phyloP scores from a whole-genome alignment of 2,888 invertebrate genomes.

The Rugalucina vietnamica region DNA sequence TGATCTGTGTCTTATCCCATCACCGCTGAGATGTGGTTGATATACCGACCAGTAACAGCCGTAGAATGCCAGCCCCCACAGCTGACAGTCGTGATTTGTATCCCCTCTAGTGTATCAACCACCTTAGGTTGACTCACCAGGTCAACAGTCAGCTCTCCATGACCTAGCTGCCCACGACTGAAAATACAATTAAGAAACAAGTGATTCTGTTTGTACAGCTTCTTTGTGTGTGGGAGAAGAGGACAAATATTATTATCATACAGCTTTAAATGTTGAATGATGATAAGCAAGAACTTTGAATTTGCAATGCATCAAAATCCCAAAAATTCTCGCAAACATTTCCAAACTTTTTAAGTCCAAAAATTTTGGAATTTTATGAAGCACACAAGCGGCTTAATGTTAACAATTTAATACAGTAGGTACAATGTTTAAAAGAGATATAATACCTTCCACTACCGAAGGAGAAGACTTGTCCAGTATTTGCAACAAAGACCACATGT shows the following conservation, averaged over 20 bases:
- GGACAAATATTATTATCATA: too few relatives aligned
- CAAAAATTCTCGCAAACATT: too few relatives aligned
- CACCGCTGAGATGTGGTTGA: too few relatives aligned
- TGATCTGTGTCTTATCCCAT: too few relatives aligned
- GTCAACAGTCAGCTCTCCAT: constrained; percentile 87
- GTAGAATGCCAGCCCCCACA: constrained; percentile 95
- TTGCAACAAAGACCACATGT: constrained; percentile 90
- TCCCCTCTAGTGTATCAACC: constrained; percentile 90
- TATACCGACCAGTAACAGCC: constrained; percentile 90
- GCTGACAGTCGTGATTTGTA: constrained; percentile 89
- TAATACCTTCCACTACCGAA: constrained; percentile 93
- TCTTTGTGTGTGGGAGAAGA: too few relatives aligned
- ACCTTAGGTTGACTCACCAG: constrained; percentile 87
- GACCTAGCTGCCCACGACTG: constrained; percentile 95
- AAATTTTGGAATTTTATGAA: too few relatives aligned
- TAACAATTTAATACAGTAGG: background rate
- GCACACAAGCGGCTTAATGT: too few relatives aligned
- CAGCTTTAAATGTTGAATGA: too few relatives aligned
- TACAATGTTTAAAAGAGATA: background rate
- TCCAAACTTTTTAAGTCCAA: too few relatives aligned
- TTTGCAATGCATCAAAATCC: too few relatives aligned
- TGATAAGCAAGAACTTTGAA: too few relatives aligned
- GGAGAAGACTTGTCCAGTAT: constrained; percentile 90
- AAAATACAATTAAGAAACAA: background rate
- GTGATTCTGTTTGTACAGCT: background rate